Evolutionary conservation across 2,797 vertebrate genomes (phyloP).

Genomic region (Telmatherina bonti): DNA sequence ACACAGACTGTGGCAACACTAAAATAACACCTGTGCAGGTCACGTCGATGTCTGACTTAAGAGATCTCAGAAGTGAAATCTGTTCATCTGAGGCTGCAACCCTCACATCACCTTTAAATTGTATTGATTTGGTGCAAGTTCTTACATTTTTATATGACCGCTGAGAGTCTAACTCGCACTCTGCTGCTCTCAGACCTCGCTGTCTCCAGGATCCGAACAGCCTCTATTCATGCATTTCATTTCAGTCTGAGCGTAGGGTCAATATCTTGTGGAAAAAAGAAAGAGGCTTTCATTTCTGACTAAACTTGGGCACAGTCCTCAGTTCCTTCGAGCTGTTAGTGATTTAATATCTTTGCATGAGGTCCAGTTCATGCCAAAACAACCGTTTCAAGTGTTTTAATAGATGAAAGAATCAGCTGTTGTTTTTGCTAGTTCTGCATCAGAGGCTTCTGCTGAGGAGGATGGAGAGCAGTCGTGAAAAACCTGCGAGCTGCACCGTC

Average conservation of each 20-base stretch:
- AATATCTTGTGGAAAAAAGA: not conserved
- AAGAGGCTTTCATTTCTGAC: constrained; percentile 7
- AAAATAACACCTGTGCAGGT: not conserved
- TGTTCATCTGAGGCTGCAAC: not conserved
- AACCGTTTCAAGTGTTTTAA: not conserved
- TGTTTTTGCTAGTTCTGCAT: not conserved
- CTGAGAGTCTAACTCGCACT: not conserved
- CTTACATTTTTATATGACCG: constrained; percentile 5
- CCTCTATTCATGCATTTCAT: constrained; percentile 14
- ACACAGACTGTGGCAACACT: not conserved
- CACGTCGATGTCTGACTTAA: not conserved
- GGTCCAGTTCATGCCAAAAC: not conserved
- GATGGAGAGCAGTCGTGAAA: not conserved
- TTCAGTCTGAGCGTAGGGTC: not conserved
- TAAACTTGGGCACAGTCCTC: not conserved
- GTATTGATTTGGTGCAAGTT: constrained; percentile 7
- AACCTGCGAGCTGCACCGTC: not conserved
- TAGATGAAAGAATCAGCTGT: not conserved
- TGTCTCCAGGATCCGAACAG: constrained; percentile 1
- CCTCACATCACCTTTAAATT: not conserved
- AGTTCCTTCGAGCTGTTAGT: not conserved
- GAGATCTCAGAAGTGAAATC: not conserved
- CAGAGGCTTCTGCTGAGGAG: not conserved
- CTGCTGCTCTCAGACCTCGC: not conserved
- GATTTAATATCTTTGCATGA: not conserved